These are phyloP conservation scores for Drosophila mauritiana DNA, from an alignment of 1,140 invertebrate species.

Conservation along the genomic window DNA sequence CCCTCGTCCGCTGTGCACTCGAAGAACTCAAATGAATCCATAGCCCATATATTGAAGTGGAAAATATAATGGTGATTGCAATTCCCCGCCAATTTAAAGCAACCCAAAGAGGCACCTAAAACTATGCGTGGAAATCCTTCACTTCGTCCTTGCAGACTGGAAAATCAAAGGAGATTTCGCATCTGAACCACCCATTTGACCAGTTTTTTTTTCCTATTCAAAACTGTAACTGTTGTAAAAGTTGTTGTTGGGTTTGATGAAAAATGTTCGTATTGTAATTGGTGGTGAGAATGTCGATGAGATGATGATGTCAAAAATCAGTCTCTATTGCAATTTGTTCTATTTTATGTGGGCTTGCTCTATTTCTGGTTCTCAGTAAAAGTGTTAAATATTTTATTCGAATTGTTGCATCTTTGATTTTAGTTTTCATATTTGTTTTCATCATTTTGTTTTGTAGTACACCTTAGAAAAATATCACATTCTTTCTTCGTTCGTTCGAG, in stretches of 20 bases:
- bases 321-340: conserved; percentile 84
- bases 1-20: conserved; percentile 25
- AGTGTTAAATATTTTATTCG: conserved; percentile 44
- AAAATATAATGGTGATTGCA: not conserved
- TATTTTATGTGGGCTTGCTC: conserved; percentile 60
- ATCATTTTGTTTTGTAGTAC: conserved; percentile 63
- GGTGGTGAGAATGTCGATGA: conserved; percentile 32
- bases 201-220: conserved; percentile 5
- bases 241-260: conserved; percentile 16
- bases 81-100: not conserved
- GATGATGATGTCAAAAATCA: conserved; percentile 76
- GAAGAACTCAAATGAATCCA: not conserved
- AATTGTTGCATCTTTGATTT: conserved; percentile 40
- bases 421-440: conserved; percentile 40
- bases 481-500: conserved; percentile 85
- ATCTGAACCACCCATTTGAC: not conserved
- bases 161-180: not conserved
- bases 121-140: not conserved
- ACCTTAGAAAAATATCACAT: conserved; percentile 85
- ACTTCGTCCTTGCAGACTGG: not conserved
- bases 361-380: conserved; percentile 51
- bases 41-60: not conserved
- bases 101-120: not conserved
- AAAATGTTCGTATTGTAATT: conserved; percentile 15
- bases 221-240: conserved; percentile 8